Base-by-base conservation (phyloP, 2,797 vertebrate species). In the Brachymystax lenok region DNA sequence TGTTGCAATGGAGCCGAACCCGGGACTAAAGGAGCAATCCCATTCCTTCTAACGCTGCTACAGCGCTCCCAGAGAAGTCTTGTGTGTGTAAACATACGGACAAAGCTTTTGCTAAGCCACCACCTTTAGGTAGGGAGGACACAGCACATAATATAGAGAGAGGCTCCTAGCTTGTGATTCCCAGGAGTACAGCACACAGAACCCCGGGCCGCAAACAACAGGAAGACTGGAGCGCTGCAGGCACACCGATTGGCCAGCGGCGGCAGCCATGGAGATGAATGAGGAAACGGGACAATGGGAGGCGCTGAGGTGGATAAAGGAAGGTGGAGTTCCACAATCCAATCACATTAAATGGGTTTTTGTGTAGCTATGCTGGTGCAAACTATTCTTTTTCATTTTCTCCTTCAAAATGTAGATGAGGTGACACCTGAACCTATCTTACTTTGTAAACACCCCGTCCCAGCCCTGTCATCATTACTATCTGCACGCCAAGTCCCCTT, bases 271-370 rank as follows among this genome's bases (percentile, higher is more conserved):
- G 14, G 54, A 6, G 17, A 8, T 8, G n/a, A 61, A 56, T 56
- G 17, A 21, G 69, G 21, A 19, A 27, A 52, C 50, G 3, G 50
- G 7, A n/a, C 33, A 50, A 64, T 17, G 67, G 75, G 21, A 50
- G 61, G 73, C 69, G 1, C 16, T 8, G 16, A 54, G 27, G 46
- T 24, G 46, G 46, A 51, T 33, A 69, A 69, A 61, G 56, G 12
- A n/a, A 46, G 59, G 67, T 71, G 27, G 77, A 19, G 46, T 63
- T 64, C 79, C 70, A 73, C 30, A 80, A 66, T 5, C 19, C 19
- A 59, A 71, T 85, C 83, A 87, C 83, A 85, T 86, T 86, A 27
- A 52, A n/a, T 68, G 68, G 35, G 51, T 69, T 72, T 61, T 50
- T 71, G 50, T 72, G 59, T 51, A 76, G 63, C 64, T 46, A 64